Evolutionary conservation across 2,113 vertebrate species (phyloP).

Genomic region (Nannobrachium achirus): DNA sequence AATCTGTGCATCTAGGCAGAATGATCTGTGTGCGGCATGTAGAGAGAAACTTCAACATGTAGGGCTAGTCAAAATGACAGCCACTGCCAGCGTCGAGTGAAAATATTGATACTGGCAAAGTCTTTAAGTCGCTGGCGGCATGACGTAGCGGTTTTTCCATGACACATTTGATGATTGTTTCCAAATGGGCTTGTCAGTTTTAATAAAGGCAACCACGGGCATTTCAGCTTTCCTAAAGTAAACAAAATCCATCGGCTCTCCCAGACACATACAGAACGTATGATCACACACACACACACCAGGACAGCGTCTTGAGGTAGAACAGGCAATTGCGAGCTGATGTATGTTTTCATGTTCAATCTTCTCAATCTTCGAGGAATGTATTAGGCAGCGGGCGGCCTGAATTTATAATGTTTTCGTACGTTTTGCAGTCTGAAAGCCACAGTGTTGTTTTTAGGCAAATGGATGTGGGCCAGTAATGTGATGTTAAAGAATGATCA

Average conservation of each 20-base stretch:
- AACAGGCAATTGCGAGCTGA: constrained; percentile 68
- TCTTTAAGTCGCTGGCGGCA: constrained; percentile 59
- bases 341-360: constrained; percentile 72
- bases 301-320: constrained; percentile 64
- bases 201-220: constrained; percentile 70
- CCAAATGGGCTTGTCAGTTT: constrained; percentile 82
- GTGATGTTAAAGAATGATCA: constrained; percentile 36
- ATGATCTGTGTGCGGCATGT: constrained; percentile 30
- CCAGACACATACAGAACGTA: constrained; percentile 38
- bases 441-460: constrained; percentile 63
- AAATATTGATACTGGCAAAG: constrained; percentile 81
- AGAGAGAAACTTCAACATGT: constrained; percentile 49
- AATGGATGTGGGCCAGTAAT: constrained; percentile 51
- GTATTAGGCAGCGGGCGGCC: constrained; percentile 41
- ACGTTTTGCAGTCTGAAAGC: constrained; percentile 63
- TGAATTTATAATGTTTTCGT: constrained; percentile 66
- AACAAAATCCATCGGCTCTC: constrained; percentile 71
- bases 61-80: constrained; percentile 48
- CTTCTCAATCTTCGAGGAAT: constrained; percentile 47
- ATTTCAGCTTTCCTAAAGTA: constrained; percentile 77
- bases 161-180: constrained; percentile 83
- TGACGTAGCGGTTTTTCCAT: constrained; percentile 81
- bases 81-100: constrained; percentile 61
- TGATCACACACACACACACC: constrained; percentile 58
- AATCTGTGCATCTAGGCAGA: constrained; percentile 20